Evolutionary conservation across 2,888 invertebrate species (phyloP).

Genomic region (Caenorhabditis becei): DNA sequence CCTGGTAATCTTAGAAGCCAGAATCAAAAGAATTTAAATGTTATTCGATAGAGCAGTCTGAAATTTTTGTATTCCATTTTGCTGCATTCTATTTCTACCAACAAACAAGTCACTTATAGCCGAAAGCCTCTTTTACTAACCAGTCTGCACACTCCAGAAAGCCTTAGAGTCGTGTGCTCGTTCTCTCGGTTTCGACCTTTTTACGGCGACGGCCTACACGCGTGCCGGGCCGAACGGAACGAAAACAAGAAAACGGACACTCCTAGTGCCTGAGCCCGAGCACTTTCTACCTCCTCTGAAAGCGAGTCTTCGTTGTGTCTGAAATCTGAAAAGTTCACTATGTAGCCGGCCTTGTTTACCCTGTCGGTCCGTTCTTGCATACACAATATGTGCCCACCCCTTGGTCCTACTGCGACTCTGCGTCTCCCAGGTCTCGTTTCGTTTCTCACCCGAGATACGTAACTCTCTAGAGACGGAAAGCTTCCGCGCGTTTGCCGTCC

Average conservation of each 20-base stretch:
- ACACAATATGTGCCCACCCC: slow-evolving; percentile 20
- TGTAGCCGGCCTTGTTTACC: slow-evolving; percentile 3
- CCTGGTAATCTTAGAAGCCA: not conserved
- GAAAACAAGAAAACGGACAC: slow-evolving; percentile 7
- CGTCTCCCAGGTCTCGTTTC: not conserved
- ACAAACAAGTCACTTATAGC: slow-evolving; percentile 2
- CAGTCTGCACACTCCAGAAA: no score
- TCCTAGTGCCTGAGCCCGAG: not conserved
- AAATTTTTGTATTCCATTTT: not conserved
- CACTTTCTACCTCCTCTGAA: slow-evolving; percentile 3
- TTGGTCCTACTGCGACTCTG: not conserved
- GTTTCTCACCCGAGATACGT: not conserved
- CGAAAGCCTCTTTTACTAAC: not conserved
- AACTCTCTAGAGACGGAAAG: not conserved
- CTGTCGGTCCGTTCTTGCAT: slow-evolving; percentile 3
- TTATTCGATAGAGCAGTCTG: not conserved
- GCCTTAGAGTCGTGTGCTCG: not conserved
- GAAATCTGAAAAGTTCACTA: slow-evolving; percentile 12
- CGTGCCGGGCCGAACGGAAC: not conserved
- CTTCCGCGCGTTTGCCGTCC: slow-evolving; percentile 20
- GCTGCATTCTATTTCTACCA: not conserved
- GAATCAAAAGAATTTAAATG: not conserved
- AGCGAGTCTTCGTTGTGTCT: not conserved
- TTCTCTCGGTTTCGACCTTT: slow-evolving; percentile 18
- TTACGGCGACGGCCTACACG: not conserved